phyloP scores from a whole-genome alignment of 2,113 vertebrate genomes.

The Acinonyx jubatus region DNA sequence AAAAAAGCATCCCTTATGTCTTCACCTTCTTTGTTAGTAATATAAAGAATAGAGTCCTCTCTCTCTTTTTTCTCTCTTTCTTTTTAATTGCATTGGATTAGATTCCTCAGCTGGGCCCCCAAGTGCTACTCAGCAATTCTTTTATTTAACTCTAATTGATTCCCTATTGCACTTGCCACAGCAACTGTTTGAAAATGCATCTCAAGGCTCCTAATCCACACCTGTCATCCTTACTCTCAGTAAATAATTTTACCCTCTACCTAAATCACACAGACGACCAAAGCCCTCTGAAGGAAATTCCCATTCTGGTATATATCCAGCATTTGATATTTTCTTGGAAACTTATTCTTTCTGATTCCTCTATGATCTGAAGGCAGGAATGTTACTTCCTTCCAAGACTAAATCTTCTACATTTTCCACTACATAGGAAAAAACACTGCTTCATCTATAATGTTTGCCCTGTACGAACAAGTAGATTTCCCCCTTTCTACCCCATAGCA shows the following conservation, averaged over 20 bases:
- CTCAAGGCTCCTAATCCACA: conserved; percentile 28
- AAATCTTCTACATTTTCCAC: neutral
- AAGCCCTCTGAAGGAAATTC: neutral
- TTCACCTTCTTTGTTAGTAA: neutral
- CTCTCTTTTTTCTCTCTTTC: neutral
- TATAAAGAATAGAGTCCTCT: neutral
- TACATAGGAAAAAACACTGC: neutral
- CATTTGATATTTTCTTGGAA: conserved; percentile 15
- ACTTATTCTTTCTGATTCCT: neutral
- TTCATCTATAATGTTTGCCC: neutral
- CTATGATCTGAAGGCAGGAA: neutral
- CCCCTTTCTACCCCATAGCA: neutral
- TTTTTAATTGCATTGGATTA: neutral
- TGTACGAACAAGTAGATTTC: neutral
- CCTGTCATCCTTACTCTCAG: conserved; percentile 36
- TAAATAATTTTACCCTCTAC: conserved; percentile 27
- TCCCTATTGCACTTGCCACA: conserved; percentile 45
- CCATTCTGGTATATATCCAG: neutral
- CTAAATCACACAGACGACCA: conserved; percentile 27
- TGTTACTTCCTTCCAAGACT: neutral
- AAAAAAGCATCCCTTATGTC: neutral
- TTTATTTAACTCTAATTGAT: conserved; percentile 64
- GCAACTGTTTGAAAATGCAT: conserved; percentile 37
- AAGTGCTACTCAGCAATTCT: conserved; percentile 57
- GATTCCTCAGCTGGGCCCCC: neutral